Conservation (phyloP, 2,888 invertebrate genomes). For the Noctua pronuba region DNA sequence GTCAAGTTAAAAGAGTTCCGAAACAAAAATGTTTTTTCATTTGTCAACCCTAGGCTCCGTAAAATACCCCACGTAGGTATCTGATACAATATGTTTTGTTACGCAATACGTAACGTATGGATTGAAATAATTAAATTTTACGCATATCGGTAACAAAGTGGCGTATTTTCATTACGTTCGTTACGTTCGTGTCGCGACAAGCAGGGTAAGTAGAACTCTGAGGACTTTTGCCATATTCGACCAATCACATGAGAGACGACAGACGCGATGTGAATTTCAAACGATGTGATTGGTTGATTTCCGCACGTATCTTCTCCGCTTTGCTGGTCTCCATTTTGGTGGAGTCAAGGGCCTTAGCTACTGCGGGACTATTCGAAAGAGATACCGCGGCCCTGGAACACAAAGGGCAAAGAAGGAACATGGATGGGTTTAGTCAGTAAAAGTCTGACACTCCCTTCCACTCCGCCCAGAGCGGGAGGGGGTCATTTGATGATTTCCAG, state of each 20-base stretch:
- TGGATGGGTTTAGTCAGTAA: too few relatives aligned
- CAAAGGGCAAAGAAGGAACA: too few relatives aligned
- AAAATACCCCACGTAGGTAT: background rate
- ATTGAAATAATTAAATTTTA: slow-evolving; percentile 37
- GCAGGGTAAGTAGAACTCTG: background rate
- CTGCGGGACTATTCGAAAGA: too few relatives aligned
- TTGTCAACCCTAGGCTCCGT: slow-evolving; percentile 14
- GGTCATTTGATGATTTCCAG: too few relatives aligned
- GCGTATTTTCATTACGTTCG: slow-evolving; percentile 1
- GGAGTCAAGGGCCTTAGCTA: background rate
- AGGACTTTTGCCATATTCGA: background rate
- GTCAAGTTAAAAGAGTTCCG: background rate
- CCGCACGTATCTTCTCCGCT: background rate
- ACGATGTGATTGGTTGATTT: background rate
- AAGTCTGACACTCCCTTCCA: too few relatives aligned
- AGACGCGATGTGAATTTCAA: background rate
- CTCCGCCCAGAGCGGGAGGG: too few relatives aligned
- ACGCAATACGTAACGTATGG: slow-evolving; percentile 4
- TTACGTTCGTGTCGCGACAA: background rate
- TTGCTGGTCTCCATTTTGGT: background rate
- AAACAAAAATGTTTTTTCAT: background rate
- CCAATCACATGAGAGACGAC: background rate
- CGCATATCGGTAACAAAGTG: slow-evolving; percentile 8
- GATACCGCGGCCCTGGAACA: too few relatives aligned
- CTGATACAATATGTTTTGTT: slow-evolving; percentile 20